A percentile compares a stretch with the other conserved stretches of the same genome.
These are phyloP conservation scores for Oreochromis niloticus DNA, from an alignment of 2,113 vertebrate genomes.

Conservation along the genomic window DNA sequence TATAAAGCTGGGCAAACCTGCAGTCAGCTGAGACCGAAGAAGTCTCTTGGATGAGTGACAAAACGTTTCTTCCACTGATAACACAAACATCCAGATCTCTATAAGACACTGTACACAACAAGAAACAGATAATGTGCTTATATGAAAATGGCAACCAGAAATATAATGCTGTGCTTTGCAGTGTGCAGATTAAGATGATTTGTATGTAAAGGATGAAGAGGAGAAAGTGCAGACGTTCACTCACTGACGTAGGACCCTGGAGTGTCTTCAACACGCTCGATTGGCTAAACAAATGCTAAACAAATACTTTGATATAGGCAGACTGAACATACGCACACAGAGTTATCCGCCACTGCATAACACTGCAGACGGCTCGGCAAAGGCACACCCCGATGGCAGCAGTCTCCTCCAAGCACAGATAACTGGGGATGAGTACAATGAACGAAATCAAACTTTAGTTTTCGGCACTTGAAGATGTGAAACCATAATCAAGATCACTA, in stretches of 20 bases:
- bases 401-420: not conserved
- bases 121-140: accelerated
- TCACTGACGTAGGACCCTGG: not conserved
- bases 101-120: accelerated
- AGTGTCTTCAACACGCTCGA: accelerated
- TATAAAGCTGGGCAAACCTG: not conserved
- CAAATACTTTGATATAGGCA: accelerated
- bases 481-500: accelerated
- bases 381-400: accelerated
- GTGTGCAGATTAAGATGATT: accelerated
- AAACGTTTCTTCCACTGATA: not conserved
- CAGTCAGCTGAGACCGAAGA: not conserved
- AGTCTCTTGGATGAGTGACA: not conserved
- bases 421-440: accelerated
- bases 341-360: not conserved
- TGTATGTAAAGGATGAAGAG: not conserved
- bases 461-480: not conserved
- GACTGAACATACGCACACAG: not conserved
- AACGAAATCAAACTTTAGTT: not conserved
- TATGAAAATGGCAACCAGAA: accelerated
- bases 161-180: not conserved
- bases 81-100: not conserved
- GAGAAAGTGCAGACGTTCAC: not conserved
- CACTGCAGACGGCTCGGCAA: not conserved
- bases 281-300: not conserved